These are phyloP conservation scores for Glaucidium brasilianum DNA, from an alignment of 2,113 vertebrate genomes.

Conservation along the genomic window DNA sequence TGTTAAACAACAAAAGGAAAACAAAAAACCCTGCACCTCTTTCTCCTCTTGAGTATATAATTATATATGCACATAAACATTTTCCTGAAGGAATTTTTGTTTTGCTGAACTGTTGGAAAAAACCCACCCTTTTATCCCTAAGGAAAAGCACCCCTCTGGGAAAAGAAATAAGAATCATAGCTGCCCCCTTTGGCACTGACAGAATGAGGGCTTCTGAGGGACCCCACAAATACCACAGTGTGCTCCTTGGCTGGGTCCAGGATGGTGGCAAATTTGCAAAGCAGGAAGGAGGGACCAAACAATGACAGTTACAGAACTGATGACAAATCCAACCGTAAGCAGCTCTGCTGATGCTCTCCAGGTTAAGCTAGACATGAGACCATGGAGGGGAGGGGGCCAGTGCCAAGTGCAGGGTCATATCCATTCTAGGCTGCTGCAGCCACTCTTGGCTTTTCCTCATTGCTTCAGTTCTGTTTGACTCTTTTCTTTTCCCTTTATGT, in stretches of 20 bases:
- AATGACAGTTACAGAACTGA: not conserved
- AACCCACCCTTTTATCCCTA: not conserved
- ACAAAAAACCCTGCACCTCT: not conserved
- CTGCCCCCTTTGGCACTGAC: not conserved
- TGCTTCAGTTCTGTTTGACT: slow-evolving; percentile 80
- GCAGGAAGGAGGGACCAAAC: not conserved
- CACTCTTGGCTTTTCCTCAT: slow-evolving; percentile 82
- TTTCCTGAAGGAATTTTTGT: not conserved
- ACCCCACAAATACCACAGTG: slow-evolving; percentile 11
- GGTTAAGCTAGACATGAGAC: not conserved
- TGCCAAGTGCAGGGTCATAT: slow-evolving; percentile 27
- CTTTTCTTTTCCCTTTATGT: slow-evolving; percentile 74
- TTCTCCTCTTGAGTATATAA: not conserved
- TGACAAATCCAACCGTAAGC: not conserved
- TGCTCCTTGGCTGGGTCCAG: not conserved
- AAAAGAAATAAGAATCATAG: not conserved
- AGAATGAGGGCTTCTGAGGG: slow-evolving; percentile 12
- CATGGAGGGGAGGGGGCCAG: not conserved
- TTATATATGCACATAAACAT: not conserved
- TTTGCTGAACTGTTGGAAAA: slow-evolving; percentile 16
- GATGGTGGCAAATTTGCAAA: not conserved
- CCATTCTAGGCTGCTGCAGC: slow-evolving; percentile 74
- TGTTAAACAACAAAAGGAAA: slow-evolving; percentile 15
- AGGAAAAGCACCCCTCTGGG: not conserved
- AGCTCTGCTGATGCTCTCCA: not conserved